Evolutionary conservation across 2,888 invertebrate genomes (phyloP), one percentile per base, ranked within the genome.

Genomic region (Ormyrus rosae): DNA sequence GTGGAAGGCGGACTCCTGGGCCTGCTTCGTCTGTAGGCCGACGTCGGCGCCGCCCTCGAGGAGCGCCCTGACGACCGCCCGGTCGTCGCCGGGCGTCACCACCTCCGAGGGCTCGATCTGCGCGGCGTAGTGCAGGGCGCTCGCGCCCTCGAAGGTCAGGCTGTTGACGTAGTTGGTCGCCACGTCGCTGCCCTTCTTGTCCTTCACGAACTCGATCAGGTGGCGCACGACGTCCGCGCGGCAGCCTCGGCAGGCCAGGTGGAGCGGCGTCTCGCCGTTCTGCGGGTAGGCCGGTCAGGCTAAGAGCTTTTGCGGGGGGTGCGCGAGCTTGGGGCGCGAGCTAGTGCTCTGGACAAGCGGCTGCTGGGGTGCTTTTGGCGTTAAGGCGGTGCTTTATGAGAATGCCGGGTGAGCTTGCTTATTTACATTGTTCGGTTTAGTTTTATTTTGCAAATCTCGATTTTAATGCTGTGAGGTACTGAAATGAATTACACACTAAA

Each of bases 211-310:
- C 78, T 95, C 94, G 84, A 99, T 95, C 63, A 99, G 92, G 88
- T 97, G 96, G 77, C 94, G 93, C 0, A 97, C 97, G 0, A 98
- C 96, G 83, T 96, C 96, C 48, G 96, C 96, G 84, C 95, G 93
- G 88, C 96, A 96, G 81, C 95, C 95, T 82, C 96, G 93, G 87
- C 98, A 97, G 4, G 99, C 98, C 90, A 99, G 94, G 89, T 99
- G 99, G 13, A 99, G 92, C 0, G 99, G 96, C 0, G 98, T 99
- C 92, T 99, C 99, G 2, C 99, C 98, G 87, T 93, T 94, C 98
- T 98, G 89, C 7, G 77, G 13, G 45, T 34, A 34, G 3, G 34
- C 34, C 34, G 34, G 34, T 34, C 34, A 34, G 34, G 34, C 34
- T 34, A 34, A 34, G 34, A 34, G 34, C 34, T 34, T 34, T 34